A percentile compares a stretch with the other conserved stretches of the same genome.
Evolutionary conservation across 1,140 invertebrate genomes (phyloP).

Genomic region (Drosophila lacteicornis): DNA sequence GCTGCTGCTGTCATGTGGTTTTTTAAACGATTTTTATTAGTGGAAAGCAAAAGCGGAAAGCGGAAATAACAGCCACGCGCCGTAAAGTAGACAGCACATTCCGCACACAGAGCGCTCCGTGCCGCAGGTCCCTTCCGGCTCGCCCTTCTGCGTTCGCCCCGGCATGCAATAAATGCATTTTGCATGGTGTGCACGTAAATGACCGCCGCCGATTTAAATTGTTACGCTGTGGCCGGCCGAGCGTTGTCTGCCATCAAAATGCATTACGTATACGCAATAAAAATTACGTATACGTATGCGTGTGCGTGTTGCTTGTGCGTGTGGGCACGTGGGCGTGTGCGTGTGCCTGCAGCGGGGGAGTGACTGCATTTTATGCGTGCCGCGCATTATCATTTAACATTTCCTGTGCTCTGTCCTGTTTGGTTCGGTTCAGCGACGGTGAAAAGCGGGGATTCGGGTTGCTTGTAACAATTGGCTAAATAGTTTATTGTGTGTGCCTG

Average conservation of each 20-base stretch:
- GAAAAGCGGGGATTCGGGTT: slow-evolving; percentile 5
- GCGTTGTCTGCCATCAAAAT: slow-evolving; percentile 80
- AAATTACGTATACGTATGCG: slow-evolving; percentile 72
- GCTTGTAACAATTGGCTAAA: slow-evolving; percentile 53
- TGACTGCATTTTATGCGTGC: slow-evolving; percentile 77
- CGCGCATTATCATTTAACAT: slow-evolving; percentile 82
- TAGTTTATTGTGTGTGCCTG: slow-evolving; percentile 42
- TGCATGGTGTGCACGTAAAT: slow-evolving; percentile 81
- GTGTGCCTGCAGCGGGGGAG: neutral
- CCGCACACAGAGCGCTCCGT: slow-evolving; percentile 24
- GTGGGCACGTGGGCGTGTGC: neutral
- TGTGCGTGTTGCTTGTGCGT: neutral
- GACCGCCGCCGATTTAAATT: slow-evolving; percentile 81
- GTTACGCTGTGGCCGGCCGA: slow-evolving; percentile 53
- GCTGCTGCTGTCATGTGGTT: slow-evolving; percentile 71
- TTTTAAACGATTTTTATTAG: slow-evolving; percentile 83
- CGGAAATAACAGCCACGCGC: slow-evolving; percentile 81
- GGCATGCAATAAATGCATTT: slow-evolving; percentile 65
- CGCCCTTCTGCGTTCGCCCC: neutral
- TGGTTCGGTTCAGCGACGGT: slow-evolving; percentile 43
- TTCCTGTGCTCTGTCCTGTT: slow-evolving; percentile 57
- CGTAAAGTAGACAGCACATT: slow-evolving; percentile 77
- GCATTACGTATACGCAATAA: slow-evolving; percentile 82
- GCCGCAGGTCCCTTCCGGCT: neutral
- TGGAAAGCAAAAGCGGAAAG: slow-evolving; percentile 71